A percentile compares a stretch with the other conserved stretches of the same genome.
Conservation (phyloP, 1,140 invertebrate species). For the Drosophila ohnishii region DNA sequence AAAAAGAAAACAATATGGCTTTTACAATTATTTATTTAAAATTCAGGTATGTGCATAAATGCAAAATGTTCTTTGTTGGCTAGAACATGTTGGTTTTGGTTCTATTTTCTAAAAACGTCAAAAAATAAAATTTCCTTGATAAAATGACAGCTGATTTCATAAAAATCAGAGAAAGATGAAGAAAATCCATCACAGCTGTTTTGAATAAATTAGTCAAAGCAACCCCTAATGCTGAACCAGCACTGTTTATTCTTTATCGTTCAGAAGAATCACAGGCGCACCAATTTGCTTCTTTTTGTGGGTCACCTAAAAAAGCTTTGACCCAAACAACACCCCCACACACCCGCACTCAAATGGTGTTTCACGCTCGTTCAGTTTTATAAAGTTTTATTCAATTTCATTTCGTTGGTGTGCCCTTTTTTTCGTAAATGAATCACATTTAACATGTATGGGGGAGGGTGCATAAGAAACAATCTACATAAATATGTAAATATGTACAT, state of each 20-base stretch:
- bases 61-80: too few species aligned
- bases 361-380: neutral
- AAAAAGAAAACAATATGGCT: too few species aligned
- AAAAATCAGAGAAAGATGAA: neutral
- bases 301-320: constrained; percentile 23
- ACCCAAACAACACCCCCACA: constrained; percentile 4
- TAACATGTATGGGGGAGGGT: neutral
- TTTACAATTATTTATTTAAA: too few species aligned
- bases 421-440: constrained; percentile 16
- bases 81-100: too few species aligned
- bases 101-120: too few species aligned
- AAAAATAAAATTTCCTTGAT: neutral
- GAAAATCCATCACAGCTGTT: neutral
- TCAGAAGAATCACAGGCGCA: neutral
- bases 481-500: neutral
- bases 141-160: neutral
- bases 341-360: neutral
- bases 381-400: constrained; percentile 16
- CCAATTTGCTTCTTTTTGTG: constrained; percentile 8
- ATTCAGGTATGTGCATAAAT: too few species aligned
- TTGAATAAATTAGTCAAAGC: neutral
- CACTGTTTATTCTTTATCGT: neutral
- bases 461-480: neutral
- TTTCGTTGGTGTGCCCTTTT: constrained; percentile 10
- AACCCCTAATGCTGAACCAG: neutral